Evolutionary conservation across 2,113 vertebrate species (phyloP), one percentile per base, ranked within the genome.

Genomic region (Phycodurus eques): DNA sequence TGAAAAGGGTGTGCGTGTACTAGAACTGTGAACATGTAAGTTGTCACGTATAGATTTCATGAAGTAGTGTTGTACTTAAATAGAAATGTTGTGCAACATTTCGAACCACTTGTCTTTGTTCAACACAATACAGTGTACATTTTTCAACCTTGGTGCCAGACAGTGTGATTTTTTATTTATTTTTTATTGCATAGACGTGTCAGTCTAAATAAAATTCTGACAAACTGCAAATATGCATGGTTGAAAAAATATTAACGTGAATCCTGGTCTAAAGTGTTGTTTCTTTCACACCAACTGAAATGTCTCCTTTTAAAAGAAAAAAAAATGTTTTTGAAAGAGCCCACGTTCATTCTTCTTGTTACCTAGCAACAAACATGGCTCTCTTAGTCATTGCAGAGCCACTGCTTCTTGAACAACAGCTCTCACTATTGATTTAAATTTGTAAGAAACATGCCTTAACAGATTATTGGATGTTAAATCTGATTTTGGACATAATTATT

Each of bases 351-450:
- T 88, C 80, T 78, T 82, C 85, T 88, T 92, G 93, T 94, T 94
- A 93, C 94, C 93, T 94, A 94, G 92, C 91, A 96, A 93, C 92
- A 93, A 92, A 92, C 89, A 90, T 89, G 92, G 83, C 85, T 88
- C 78, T 88, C 88, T 91, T 90, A 87, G 87, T 91, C 90, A 91
- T 90, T 91, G 88, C 89, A 81, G 85, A 87, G 88, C 82, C 78
- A 80, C 72, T 67, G 83, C 79, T 78, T 84, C 82, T 83, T 68
- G 67, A 12, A 9, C 2, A 51, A 51, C 10, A 66, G 63, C 10
- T 15, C 7, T 27, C 27, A 13, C 64, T 66, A 31, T 47, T 66
- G 43, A 47, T 47, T 31, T 66, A 47, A 22, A 47, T 44, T 44
- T 13, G n/a, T 65, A 51, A 60, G 42, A 77, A 62, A 70, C 63